Evolutionary conservation across 2,113 vertebrate species (phyloP).

Genomic region (Megaleporinus macrocephalus): DNA sequence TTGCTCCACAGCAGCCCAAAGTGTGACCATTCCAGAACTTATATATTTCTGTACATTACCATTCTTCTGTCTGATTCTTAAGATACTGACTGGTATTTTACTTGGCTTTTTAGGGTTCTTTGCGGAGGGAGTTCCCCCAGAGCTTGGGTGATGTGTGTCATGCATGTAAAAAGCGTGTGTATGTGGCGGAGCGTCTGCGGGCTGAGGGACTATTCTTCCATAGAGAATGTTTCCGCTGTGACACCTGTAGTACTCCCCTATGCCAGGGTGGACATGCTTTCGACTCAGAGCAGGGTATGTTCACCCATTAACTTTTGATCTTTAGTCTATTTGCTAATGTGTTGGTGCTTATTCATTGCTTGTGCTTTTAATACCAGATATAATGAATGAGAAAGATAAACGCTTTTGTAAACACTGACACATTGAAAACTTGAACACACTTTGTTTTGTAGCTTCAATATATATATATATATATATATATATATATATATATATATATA

Average conservation of each 20-base stretch:
- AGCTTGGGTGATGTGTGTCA: conserved; percentile 87
- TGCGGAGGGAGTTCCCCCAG: conserved; percentile 79
- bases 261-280: conserved; percentile 88
- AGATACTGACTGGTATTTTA: not conserved
- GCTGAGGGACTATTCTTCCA: conserved; percentile 95
- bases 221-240: conserved; percentile 93
- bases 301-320: not conserved
- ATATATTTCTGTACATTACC: not conserved
- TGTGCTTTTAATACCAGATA: no score
- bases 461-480: no score
- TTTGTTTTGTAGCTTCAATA: no score
- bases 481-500: no score
- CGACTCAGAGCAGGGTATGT: conserved; percentile 86
- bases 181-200: conserved; percentile 90
- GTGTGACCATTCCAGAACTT: not conserved
- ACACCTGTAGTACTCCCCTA: conserved; percentile 83
- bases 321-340: no score
- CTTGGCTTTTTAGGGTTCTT: conserved; percentile 75
- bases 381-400: no score
- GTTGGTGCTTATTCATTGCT: no score
- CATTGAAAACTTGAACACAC: no score
- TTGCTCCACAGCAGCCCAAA: not conserved
- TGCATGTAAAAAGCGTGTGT: conserved; percentile 90
- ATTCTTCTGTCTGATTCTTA: not conserved
- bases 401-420: no score